Evolutionary conservation across 1,140 invertebrate species (phyloP).

Genomic region (Aleiodes sp.): DNA sequence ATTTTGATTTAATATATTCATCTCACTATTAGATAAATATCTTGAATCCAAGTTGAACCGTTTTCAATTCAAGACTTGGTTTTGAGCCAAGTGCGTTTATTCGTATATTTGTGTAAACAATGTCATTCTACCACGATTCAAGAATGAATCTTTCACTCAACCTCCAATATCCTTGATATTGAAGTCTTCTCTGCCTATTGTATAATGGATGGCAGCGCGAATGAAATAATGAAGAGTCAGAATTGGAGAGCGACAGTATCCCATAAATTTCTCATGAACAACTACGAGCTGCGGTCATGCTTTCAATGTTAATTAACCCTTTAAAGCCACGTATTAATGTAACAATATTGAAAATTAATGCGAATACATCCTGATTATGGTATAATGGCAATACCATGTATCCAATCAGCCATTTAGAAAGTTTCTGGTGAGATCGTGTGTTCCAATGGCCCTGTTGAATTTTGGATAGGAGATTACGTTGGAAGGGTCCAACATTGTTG

Average conservation of each 20-base stretch:
- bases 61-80: too few species aligned
- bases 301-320: slow-evolving; percentile 22
- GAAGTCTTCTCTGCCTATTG: background rate
- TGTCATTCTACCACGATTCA: too few species aligned
- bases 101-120: too few species aligned
- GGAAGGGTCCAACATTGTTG: slow-evolving; percentile 11
- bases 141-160: too few species aligned
- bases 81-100: too few species aligned
- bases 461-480: background rate
- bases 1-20: too few species aligned
- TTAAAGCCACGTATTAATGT: slow-evolving; percentile 15
- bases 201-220: slow-evolving; percentile 33
- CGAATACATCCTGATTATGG: slow-evolving; percentile 37
- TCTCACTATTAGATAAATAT: too few species aligned
- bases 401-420: slow-evolving; percentile 26
- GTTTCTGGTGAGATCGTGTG: slow-evolving; percentile 27
- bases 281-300: slow-evolving; percentile 1
- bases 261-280: slow-evolving; percentile 26
- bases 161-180: too few species aligned
- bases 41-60: too few species aligned
- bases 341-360: slow-evolving; percentile 38
- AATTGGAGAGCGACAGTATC: slow-evolving; percentile 22
- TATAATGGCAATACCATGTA: slow-evolving; percentile 35
- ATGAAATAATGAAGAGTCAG: slow-evolving; percentile 38
- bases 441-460: slow-evolving; percentile 20